Evolutionary conservation across 2,797 vertebrate genomes (phyloP), one percentile per base, ranked within the genome.

Genomic region (Enteromius mattozi): DNA sequence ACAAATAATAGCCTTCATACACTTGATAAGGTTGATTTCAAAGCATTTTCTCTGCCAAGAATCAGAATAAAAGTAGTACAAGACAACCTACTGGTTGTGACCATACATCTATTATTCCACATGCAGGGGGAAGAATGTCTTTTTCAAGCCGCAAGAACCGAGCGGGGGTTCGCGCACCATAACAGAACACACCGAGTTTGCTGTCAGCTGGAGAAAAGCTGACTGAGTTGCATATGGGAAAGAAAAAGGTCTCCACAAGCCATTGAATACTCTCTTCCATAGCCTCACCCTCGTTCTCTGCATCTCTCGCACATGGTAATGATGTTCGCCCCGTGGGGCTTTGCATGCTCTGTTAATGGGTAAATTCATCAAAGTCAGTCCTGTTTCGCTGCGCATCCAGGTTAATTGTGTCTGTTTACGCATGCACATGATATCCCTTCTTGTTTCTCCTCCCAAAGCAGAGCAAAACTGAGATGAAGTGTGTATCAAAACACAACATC

Each of bases 311-410:
- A 66, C 78, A 77, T 79, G 68, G 68, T 59, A 85, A 81, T 78
- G 70, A 68, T 71, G 3, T 51, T 59, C 49, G 45, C 80, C 86
- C 85, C 77, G 30, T 27, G 4, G 69, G 84, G 87, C 74, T 79
- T 49, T 21, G 66, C 51, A 65, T 69, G 66, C 85, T 83, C 72
- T 75, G 37, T 84, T 89, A 91, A 91, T 89, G 68, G 83, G 83
- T 80, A 87, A 82, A 90, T 92, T 89, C 80, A 88, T 92, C 91
- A 89, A 85, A 80, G 83, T 87, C 86, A 80, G 84, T 87, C 86
- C 72, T 84, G 87, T 89, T 86, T 89, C 86, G 40, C 70, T 83
- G 86, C 84, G 71, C 85, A 88, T 89, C 80, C 86, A 89, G 83
- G 78, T 89, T 90, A 88, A 90, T 89, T 88, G 88, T 86, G 65